These are phyloP conservation scores for Borostomias antarcticus DNA, from an alignment of 2,797 vertebrate species.

Conservation along the genomic window DNA sequence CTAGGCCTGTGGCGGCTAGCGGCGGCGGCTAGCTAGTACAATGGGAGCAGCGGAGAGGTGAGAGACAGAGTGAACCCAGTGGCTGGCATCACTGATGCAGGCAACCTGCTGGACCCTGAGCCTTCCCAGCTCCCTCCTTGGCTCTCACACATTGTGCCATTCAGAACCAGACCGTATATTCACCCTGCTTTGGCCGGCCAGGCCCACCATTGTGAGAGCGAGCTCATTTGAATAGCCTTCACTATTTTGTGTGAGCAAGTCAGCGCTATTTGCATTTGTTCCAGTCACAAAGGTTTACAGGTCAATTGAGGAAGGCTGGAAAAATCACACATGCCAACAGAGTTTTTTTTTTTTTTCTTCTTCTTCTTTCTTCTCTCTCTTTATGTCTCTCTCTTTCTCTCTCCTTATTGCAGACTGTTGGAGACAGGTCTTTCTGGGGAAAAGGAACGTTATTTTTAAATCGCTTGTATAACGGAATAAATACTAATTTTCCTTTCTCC, in stretches of 20 bases:
- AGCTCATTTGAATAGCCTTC: slow-evolving; percentile 90
- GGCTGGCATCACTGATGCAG: slow-evolving; percentile 54
- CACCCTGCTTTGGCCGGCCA: slow-evolving; percentile 79
- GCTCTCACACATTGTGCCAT: slow-evolving; percentile 68
- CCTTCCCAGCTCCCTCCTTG: slow-evolving; percentile 52
- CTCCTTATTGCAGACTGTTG: no score
- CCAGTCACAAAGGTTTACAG: slow-evolving; percentile 96
- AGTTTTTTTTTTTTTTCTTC: slow-evolving; percentile 64
- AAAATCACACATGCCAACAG: slow-evolving; percentile 81
- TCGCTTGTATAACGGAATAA: no score
- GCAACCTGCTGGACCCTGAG: slow-evolving; percentile 54
- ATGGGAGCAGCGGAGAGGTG: slow-evolving; percentile 24
- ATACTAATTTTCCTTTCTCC: slow-evolving; percentile 32
- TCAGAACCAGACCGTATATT: slow-evolving; percentile 72
- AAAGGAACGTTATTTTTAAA: no score
- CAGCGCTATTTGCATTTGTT: slow-evolving; percentile 96
- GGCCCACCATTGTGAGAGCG: slow-evolving; percentile 85
- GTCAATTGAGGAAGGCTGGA: slow-evolving; percentile 90
- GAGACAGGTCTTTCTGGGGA: no score
- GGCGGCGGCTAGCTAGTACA: no score
- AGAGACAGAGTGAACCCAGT: slow-evolving; percentile 52
- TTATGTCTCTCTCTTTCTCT: slow-evolving; percentile 11
- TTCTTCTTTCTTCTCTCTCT: slow-evolving; percentile 33
- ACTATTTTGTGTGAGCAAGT: slow-evolving; percentile 92
- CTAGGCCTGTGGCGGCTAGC: no score